phyloP scores from a whole-genome alignment of 1,140 invertebrate genomes.

The Oryctes rhinoceros region DNA sequence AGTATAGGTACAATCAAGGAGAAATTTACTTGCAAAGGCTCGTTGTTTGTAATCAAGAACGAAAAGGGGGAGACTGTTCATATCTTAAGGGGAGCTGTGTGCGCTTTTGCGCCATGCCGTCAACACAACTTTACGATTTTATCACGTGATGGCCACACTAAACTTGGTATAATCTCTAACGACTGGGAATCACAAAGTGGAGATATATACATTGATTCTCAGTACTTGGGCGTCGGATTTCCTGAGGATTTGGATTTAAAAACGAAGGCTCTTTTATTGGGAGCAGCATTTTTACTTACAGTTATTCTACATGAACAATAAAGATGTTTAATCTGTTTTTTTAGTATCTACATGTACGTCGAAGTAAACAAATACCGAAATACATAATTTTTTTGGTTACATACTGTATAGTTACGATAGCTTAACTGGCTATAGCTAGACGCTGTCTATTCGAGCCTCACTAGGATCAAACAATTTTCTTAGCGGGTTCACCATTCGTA shows the following conservation, averaged over 20 bases:
- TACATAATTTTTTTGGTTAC: too few relatives aligned
- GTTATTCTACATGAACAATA: background rate
- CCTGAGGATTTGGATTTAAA: background rate
- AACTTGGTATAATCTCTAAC: background rate
- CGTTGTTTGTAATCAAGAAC: background rate
- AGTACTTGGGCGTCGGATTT: background rate
- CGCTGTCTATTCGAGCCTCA: too few relatives aligned
- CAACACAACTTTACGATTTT: background rate
- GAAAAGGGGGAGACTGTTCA: background rate
- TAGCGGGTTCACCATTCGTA: too few relatives aligned
- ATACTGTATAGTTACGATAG: too few relatives aligned
- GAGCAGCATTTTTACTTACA: slow-evolving; percentile 2
- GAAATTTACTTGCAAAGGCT: background rate
- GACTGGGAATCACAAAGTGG: background rate
- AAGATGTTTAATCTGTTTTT: background rate
- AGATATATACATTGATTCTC: background rate
- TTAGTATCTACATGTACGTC: too few relatives aligned
- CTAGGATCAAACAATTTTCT: too few relatives aligned
- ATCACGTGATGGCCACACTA: background rate
- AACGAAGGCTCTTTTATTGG: slow-evolving; percentile 1
- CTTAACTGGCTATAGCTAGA: too few relatives aligned
- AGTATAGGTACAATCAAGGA: slow-evolving; percentile 16
- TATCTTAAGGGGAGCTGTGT: background rate
- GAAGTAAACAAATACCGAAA: too few relatives aligned
- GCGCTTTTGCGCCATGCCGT: background rate